Evolutionary conservation across 2,113 vertebrate genomes (phyloP), one percentile per base, ranked within the genome.

Genomic region (Oriolus oriolus): DNA sequence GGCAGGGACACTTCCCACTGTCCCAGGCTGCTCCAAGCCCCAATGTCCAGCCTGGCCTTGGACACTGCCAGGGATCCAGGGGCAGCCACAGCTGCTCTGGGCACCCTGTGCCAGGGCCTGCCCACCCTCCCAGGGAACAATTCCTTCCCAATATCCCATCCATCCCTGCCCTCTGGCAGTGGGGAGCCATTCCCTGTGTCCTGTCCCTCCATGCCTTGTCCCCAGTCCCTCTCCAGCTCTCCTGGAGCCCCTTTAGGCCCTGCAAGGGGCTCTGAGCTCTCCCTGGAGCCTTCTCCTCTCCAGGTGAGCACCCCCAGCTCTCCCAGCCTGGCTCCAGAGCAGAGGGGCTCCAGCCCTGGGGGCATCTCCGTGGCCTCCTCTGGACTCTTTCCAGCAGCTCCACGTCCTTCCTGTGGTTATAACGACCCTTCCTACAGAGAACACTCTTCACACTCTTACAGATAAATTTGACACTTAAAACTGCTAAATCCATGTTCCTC

Each of bases 1-100:
- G 3, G 3, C 50, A 88, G 76, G 50, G 76, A 57, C 86, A 56
- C 8, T 27, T 89, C 0, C 42, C 86, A 33, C 27, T 1, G 0
- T 6, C 44, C 59, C 76, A 81, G 50, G 37, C 0, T 27, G 35
- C 26, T 57, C 59, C 65, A 3, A 56, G 7, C 41, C 30, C 65
- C 0, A n/a, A n/a, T n/a, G 0, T 17, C 56, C 76, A 88, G 0
- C 50, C 50, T 73, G 76, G 31, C 27, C 68, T 44, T 23, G 59
- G 37, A 0, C 66, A 65, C 50, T 65, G 0, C 50, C 76, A 73
- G 76, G 76, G 85, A 73, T 80, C 42, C 71, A 76, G 76, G 75
- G 66, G 30, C 65, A 87, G 75, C 65, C 76, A 10, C 76, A 80
- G 85, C 75, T 88, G 1, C 76, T 80, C 85, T 73, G 66, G 35